Percentiles rank a stretch among this genome's conserved stretches.
These are phyloP conservation scores for Thermophis baileyi DNA, from an alignment of 2,113 vertebrate species.

Conservation along the genomic window DNA sequence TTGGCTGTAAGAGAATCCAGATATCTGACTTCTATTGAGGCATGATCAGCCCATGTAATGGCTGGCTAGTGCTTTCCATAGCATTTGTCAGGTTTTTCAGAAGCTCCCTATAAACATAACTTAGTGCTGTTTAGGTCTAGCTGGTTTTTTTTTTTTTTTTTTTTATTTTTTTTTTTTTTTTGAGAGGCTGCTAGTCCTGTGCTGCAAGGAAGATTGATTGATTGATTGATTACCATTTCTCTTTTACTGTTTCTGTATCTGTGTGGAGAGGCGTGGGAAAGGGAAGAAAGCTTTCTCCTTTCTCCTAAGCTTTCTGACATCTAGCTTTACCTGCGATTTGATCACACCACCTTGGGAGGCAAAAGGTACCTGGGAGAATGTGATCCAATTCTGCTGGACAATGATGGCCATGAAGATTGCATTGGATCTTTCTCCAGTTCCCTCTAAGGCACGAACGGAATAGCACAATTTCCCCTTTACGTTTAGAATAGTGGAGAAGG, in stretches of 20 bases:
- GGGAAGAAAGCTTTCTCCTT: background rate
- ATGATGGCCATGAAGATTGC: background rate
- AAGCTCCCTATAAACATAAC: background rate
- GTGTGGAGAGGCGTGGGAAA: background rate
- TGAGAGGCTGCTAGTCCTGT: background rate
- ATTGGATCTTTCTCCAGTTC: background rate
- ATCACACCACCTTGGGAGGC: background rate
- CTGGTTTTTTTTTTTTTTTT: background rate
- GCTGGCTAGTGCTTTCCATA: background rate
- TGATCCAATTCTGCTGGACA: background rate
- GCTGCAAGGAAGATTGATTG: background rate
- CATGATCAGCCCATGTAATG: background rate
- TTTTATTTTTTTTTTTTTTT: background rate
- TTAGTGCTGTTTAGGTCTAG: background rate
- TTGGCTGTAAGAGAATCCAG: background rate
- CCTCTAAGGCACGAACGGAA: background rate
- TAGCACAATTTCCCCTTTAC: background rate
- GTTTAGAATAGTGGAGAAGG: background rate
- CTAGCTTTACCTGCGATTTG: background rate
- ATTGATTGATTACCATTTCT: background rate
- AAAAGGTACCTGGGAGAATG: background rate
- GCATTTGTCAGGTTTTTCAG: background rate
- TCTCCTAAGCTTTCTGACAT: background rate
- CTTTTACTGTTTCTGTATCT: background rate
- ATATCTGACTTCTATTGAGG: background rate